Base-by-base conservation (phyloP, 2,888 invertebrate species). In the Chirona hameri region DNA sequence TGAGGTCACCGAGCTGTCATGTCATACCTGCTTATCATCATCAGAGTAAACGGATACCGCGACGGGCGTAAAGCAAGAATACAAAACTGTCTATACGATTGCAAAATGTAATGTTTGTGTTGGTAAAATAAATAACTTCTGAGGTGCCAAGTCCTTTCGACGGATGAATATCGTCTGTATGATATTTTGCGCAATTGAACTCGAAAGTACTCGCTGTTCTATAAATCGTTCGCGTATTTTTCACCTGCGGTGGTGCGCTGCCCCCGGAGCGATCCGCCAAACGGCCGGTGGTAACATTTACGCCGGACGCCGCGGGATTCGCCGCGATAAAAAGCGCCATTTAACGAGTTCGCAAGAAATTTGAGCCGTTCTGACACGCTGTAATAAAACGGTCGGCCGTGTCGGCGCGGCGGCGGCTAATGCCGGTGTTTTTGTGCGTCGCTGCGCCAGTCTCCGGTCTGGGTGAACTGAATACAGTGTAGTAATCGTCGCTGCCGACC, bases 341-440 rank as follows among this genome's bases (percentile, higher is more conserved):
- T 31, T 72, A 72, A 72, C 72, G 72, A 72, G 72, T 72, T 72
- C 31, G 27, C 72, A 72, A 72, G 72, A 72, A 72, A 72, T 72
- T 72, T 72, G 27, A 72, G 72, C 72, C 72, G 18, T 72, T 72
- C 18, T 27, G 72, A 31, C 72, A 72, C 72, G 18, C 27, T 72
- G 31, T 72, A 72, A 72, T 72, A 72, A 72, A 72, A 72, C 27
- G 29, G 72, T 31, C 52, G 52, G 12, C 31, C 31, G 72, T 72
- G 27, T 2, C 27, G 31, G 72, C 4, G 31, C 31, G 10, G 72
- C 3, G 31, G 21, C 31, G 72, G 29, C 72, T 72, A 72, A 72
- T 72, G 72, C 72, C 72, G 29, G 72, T 72, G 72, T 72, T 72
- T 72, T 72, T 72, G 72, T 31, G 5, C 18, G 72, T 1, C 29